Conservation (phyloP, 2,797 vertebrate genomes). For the Oreonectes daqikongensis region DNA sequence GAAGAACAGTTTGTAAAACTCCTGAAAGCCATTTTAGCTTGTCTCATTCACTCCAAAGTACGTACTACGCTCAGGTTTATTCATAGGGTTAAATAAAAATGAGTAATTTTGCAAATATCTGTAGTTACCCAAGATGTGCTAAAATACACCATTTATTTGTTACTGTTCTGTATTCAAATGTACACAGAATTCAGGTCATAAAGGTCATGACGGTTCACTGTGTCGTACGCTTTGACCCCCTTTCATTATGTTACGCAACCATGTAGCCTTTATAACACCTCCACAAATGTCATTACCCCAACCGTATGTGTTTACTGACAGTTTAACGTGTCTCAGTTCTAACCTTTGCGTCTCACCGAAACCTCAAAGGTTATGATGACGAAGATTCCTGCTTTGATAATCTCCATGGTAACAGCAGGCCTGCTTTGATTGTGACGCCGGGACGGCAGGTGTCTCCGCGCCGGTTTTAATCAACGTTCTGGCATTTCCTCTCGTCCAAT, state of each 20-base stretch:
- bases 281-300: conserved; percentile 13
- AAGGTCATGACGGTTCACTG: background rate
- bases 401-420: conserved; percentile 25
- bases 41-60: background rate
- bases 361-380: conserved; percentile 34
- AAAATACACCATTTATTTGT: background rate
- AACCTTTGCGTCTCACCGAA: conserved; percentile 13
- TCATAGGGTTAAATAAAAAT: too few species aligned
- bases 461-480: conserved; percentile 34
- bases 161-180: background rate
- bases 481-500: conserved; percentile 50
- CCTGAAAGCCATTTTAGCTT: conserved; percentile 9
- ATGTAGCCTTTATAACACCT: conserved; percentile 7
- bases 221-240: conserved; percentile 10
- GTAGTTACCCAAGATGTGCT: background rate
- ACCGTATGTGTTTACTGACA: conserved; percentile 5
- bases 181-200: background rate
- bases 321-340: conserved; percentile 7
- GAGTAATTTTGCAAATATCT: background rate
- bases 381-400: conserved; percentile 20
- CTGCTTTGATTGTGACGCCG: conserved; percentile 23
- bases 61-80: background rate
- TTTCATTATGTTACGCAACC: conserved; percentile 18
- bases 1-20: conserved; percentile 4
- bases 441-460: conserved; percentile 9